Evolutionary conservation across 2,888 invertebrate genomes (phyloP).

Genomic region (Blastobasis adustella): DNA sequence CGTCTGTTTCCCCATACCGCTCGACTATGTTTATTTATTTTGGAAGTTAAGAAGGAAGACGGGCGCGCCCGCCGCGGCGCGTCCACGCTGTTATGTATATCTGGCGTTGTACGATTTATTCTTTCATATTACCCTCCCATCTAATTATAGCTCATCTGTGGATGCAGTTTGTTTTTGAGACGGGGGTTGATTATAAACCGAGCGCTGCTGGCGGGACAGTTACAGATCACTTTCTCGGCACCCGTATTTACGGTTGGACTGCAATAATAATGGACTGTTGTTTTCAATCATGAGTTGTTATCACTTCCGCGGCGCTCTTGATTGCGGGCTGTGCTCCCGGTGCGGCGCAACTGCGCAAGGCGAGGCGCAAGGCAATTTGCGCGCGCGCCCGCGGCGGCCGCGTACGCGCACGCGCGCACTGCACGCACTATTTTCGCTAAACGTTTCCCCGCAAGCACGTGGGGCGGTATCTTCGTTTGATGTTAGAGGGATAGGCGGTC

Average conservation of each 20-base stretch:
- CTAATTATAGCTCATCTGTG: constrained; percentile 44
- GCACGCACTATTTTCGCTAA: not conserved
- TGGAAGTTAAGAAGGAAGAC: constrained; percentile 15
- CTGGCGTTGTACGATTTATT: constrained; percentile 60
- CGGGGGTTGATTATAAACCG: constrained; percentile 35
- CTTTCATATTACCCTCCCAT: constrained; percentile 55
- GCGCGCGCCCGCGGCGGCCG: constrained; percentile 22
- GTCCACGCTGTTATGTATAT: constrained; percentile 36
- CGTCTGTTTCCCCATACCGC: constrained; percentile 29
- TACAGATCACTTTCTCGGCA: no score
- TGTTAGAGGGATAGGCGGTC: no score
- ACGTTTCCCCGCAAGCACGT: no score
- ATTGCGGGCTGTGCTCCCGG: constrained; percentile 23
- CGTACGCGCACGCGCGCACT: constrained; percentile 18
- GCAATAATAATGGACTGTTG: constrained; percentile 13
- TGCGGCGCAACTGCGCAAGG: constrained; percentile 5
- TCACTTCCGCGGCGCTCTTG: constrained; percentile 19
- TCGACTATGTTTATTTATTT: constrained; percentile 43
- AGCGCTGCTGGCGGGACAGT: constrained; percentile 10
- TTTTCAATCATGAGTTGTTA: constrained; percentile 35
- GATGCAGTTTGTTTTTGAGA: constrained; percentile 37
- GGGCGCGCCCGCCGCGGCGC: constrained; percentile 28
- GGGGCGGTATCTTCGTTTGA: no score
- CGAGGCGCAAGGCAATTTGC: constrained; percentile 14
- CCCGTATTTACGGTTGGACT: not conserved